These are phyloP conservation scores for Metacarcinus magister DNA, from an alignment of 2,888 invertebrate genomes.

Conservation along the genomic window DNA sequence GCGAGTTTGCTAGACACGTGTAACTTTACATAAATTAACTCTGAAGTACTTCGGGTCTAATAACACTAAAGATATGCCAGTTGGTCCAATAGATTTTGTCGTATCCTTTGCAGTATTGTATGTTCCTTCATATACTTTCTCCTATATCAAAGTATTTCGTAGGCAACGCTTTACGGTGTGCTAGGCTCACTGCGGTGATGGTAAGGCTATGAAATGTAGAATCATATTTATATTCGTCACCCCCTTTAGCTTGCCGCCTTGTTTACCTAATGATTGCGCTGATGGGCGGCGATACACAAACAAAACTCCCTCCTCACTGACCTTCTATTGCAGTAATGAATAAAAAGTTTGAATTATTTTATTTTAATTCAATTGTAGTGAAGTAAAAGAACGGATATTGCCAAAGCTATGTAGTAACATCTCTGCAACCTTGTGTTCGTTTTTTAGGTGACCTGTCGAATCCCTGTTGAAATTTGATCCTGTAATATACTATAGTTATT, in stretches of 20 bases:
- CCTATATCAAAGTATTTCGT: neutral
- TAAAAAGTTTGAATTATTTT: neutral
- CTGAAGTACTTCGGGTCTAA: neutral
- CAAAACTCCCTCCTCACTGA: neutral
- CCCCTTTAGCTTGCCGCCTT: neutral
- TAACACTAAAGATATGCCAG: neutral
- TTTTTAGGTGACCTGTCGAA: neutral
- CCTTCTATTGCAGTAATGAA: neutral
- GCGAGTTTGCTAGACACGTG: neutral
- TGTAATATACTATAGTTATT: neutral
- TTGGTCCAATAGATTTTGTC: neutral
- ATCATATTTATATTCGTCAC: neutral
- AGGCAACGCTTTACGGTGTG: neutral
- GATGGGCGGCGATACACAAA: neutral
- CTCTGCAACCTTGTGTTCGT: too few relatives aligned
- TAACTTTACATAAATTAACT: slow-evolving; percentile 1
- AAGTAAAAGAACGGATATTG: neutral
- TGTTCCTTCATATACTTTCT: neutral
- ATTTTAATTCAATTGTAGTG: neutral
- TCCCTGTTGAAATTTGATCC: neutral
- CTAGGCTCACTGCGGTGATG: neutral
- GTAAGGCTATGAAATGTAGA: neutral
- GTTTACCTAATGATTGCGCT: neutral
- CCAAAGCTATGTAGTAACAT: neutral
- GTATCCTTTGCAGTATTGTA: neutral